Base-by-base conservation (phyloP, 2,797 vertebrate genomes). In the Notamacropus eugenii region DNA sequence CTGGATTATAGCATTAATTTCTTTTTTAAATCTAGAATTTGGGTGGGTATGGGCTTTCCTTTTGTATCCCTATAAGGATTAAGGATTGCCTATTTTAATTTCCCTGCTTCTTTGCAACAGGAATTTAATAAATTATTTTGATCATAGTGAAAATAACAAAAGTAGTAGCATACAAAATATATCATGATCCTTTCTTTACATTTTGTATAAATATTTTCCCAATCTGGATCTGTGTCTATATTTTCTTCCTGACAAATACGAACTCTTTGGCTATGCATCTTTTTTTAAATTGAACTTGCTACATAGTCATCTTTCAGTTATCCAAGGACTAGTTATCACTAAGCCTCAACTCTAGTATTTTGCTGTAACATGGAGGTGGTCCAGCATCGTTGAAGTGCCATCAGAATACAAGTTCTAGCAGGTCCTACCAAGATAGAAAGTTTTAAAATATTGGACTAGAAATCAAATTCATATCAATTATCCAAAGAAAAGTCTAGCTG, bases 221-320 rank as follows among this genome's bases (percentile, higher is more conserved):
- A 8, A 87, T 82, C 62, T 40, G 14, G 34, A 74, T 74, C 40
- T 27, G 3, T 46, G 40, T 87, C 74, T 46, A 50, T 97, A 91
- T 97, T 96, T 97, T 95, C 56, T 31, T 46, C 92, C 40, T 29
- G 93, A 93, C 3, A 92, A 50, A 19, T 90, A 58, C 94, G 93
- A 55, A 91, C 93, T 93, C 90, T 94, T 91, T 93, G 50, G 74
- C 11, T 31, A 93, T 58, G 28, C 90, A 54, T 54, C 52, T 74
- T 95, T 74, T n/a, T 57, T 50, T 40, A 10, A 93, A 90, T 11
- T 29, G 34, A 93, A 91, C 93, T 92, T 5, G 5, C 40, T 29
- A 24, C 54, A 12, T 82, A 55, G 46, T 27, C 92, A 55, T 3
- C 34, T 59, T 31, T 92, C 58, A 40, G 92, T 95, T 62, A 91